Percentiles rank a stretch among this genome's conserved stretches.
These are phyloP conservation scores for Pomatostomus ruficeps DNA, from an alignment of 2,113 vertebrate species.

Conservation along the genomic window DNA sequence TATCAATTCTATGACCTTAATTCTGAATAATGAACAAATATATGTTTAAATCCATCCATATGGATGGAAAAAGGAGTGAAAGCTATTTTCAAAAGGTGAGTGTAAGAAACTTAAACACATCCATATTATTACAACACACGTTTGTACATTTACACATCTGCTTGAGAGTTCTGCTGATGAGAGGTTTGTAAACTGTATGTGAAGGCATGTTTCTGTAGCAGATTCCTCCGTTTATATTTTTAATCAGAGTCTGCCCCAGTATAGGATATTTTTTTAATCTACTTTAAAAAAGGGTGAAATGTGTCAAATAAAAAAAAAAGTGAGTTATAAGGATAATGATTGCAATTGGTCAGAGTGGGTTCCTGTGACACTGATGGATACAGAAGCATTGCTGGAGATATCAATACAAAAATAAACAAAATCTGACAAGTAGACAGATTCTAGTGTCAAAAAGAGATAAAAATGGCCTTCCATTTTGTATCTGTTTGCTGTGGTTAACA, in stretches of 20 bases:
- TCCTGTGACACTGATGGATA: neutral
- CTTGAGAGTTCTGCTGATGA: neutral
- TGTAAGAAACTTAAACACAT: neutral
- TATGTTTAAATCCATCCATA: neutral
- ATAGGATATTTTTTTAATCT: neutral
- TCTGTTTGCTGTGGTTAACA: conserved; percentile 16
- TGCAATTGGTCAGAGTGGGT: neutral
- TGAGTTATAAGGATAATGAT: neutral
- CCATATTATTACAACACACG: accelerated
- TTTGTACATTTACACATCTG: neutral
- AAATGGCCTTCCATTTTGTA: neutral
- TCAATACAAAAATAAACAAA: neutral
- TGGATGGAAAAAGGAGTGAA: neutral
- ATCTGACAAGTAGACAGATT: conserved; percentile 36
- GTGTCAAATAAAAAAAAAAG: neutral
- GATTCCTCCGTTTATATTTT: neutral
- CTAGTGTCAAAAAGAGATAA: conserved; percentile 6
- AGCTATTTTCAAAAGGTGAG: neutral
- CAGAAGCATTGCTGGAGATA: neutral
- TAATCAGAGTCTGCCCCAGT: neutral
- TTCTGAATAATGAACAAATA: neutral
- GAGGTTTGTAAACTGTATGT: neutral
- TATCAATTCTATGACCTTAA: neutral
- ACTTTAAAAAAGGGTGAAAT: neutral
- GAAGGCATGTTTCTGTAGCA: neutral